A percentile compares a stretch with the other conserved stretches of the same genome.
Evolutionary conservation across 92 coral and sea anemone species (phyloP).

Genomic region (Isaurus tuberculatus): DNA sequence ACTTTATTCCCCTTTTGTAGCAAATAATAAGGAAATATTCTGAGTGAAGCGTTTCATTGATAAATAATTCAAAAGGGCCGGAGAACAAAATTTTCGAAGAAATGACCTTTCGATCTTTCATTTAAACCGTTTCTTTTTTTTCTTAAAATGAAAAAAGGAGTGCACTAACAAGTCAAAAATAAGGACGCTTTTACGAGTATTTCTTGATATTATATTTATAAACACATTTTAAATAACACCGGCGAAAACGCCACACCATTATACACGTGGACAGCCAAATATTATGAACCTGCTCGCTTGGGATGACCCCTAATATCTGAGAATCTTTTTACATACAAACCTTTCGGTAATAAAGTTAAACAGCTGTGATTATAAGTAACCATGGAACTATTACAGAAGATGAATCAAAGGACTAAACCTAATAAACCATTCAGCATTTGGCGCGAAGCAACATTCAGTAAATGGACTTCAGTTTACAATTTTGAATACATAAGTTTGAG

Average conservation of each 20-base stretch:
- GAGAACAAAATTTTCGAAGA: neutral
- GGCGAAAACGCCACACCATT: neutral
- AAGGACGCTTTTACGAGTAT: neutral
- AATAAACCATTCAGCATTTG: neutral
- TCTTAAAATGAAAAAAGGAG: neutral
- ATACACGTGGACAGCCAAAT: neutral
- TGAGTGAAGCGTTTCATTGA: constrained; percentile 7
- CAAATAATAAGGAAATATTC: neutral
- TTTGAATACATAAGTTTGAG: neutral
- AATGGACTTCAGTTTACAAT: neutral
- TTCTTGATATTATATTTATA: neutral
- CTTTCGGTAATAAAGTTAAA: neutral
- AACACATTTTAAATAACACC: neutral
- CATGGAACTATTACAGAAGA: neutral
- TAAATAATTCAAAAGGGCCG: constrained; percentile 22
- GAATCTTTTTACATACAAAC: neutral
- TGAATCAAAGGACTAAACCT: neutral
- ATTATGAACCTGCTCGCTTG: neutral
- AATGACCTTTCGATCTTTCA: constrained; percentile 8
- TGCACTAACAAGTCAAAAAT: neutral
- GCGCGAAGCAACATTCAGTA: neutral
- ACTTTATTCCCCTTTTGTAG: neutral
- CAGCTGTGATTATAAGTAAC: neutral
- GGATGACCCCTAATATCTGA: neutral
- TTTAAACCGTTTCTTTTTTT: neutral